Evolutionary conservation across 2,888 invertebrate species (phyloP).

Genomic region (Conchocele bisecta): DNA sequence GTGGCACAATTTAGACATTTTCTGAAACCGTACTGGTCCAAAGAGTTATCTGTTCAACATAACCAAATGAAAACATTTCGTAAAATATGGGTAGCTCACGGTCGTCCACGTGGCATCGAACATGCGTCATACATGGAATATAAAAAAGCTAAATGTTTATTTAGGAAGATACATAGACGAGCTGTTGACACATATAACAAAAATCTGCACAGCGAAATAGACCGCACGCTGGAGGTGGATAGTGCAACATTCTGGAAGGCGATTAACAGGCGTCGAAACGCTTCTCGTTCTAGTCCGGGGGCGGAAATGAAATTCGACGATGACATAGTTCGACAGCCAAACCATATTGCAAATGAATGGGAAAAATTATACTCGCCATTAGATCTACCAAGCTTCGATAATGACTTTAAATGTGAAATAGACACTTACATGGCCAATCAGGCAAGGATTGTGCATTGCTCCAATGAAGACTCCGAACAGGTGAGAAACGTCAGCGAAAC

Average conservation of each 20-base stretch:
- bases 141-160: not conserved
- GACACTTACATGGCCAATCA: no score
- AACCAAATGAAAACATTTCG: not conserved
- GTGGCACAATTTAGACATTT: not conserved
- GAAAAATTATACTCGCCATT: not conserved
- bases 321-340: not conserved
- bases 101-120: not conserved
- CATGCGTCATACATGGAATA: not conserved
- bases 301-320: not conserved
- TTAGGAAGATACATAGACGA: not conserved
- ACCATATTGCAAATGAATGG: conserved; percentile 1
- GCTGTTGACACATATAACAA: not conserved
- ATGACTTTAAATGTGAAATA: not conserved
- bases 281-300: not conserved
- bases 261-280: not conserved
- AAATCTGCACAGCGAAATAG: not conserved
- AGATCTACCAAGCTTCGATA: not conserved
- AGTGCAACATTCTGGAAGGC: not conserved
- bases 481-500: not conserved
- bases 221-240: not conserved
- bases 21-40: conserved; percentile 14
- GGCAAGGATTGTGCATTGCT: no score
- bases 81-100: not conserved
- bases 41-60: not conserved
- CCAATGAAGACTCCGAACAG: no score